phyloP scores from a whole-genome alignment of 2,797 vertebrate genomes.

The Myotis planiceps region DNA sequence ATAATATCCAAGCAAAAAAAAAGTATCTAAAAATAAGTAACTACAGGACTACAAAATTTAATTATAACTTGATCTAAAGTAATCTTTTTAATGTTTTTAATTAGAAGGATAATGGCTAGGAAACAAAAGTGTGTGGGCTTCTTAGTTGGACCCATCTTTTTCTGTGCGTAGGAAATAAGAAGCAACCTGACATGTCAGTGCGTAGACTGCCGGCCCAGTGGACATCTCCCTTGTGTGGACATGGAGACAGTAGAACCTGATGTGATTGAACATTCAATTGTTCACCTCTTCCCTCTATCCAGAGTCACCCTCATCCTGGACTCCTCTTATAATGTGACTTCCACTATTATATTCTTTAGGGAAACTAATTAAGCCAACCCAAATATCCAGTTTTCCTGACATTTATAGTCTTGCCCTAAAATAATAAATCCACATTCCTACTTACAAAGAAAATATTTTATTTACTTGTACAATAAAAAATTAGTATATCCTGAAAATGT shows the following conservation, averaged over 20 bases:
- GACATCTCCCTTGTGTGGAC: background rate
- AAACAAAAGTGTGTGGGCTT: background rate
- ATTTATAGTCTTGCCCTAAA: background rate
- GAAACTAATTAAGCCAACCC: background rate
- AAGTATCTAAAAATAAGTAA: background rate
- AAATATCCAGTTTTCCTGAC: background rate
- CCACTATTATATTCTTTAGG: background rate
- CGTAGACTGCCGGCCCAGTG: background rate
- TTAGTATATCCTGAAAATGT: constrained; percentile 8
- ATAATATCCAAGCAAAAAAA: background rate
- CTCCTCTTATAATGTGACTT: background rate
- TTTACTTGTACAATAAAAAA: background rate
- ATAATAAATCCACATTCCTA: background rate
- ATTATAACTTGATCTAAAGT: background rate
- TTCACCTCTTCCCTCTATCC: background rate
- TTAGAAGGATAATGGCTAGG: background rate
- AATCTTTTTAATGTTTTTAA: background rate
- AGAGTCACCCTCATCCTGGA: background rate
- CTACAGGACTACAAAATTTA: background rate
- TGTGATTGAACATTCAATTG: background rate
- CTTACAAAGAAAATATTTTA: background rate
- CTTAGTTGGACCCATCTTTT: background rate
- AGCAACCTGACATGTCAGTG: background rate
- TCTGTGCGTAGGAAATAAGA: background rate
- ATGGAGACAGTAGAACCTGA: background rate